Percentiles rank a stretch among this genome's conserved stretches.
These are phyloP conservation scores for Australoheros scitulus DNA, from an alignment of 2,113 vertebrate species.

Conservation along the genomic window DNA sequence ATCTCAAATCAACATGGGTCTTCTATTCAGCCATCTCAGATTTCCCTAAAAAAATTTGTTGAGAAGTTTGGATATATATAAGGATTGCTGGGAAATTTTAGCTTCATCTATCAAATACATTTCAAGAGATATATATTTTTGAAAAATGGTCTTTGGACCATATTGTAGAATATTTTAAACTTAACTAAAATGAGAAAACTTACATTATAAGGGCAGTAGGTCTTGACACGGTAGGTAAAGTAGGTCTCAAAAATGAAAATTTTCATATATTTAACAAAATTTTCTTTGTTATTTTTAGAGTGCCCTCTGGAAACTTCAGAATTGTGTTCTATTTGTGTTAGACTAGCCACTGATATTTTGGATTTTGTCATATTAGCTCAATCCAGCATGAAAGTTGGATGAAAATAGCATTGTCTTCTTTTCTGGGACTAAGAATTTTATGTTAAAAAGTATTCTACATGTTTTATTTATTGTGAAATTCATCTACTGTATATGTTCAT, in stretches of 20 bases:
- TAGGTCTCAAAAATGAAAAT: background rate
- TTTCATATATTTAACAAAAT: background rate
- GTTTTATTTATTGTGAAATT: too few species aligned
- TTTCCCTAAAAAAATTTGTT: background rate
- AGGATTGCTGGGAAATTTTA: background rate
- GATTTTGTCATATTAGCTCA: background rate
- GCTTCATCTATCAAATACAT: background rate
- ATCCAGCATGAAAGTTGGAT: background rate
- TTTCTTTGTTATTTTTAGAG: background rate
- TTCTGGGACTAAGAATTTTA: background rate
- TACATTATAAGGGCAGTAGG: background rate
- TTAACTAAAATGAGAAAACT: background rate
- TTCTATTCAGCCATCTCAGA: background rate
- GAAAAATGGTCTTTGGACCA: background rate
- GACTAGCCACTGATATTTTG: background rate
- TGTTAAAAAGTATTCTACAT: too few species aligned
- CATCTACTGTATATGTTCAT: too few species aligned
- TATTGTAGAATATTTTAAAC: background rate
- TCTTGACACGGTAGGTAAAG: background rate
- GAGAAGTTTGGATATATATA: background rate
- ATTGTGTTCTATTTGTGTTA: background rate
- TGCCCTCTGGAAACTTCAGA: background rate
- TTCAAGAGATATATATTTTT: background rate
- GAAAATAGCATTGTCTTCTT: background rate
- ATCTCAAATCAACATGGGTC: background rate